Percentiles rank a stretch among this genome's conserved stretches.
Evolutionary conservation across 1,140 invertebrate species (phyloP).

Genomic region (Propsilocerus akamusi): DNA sequence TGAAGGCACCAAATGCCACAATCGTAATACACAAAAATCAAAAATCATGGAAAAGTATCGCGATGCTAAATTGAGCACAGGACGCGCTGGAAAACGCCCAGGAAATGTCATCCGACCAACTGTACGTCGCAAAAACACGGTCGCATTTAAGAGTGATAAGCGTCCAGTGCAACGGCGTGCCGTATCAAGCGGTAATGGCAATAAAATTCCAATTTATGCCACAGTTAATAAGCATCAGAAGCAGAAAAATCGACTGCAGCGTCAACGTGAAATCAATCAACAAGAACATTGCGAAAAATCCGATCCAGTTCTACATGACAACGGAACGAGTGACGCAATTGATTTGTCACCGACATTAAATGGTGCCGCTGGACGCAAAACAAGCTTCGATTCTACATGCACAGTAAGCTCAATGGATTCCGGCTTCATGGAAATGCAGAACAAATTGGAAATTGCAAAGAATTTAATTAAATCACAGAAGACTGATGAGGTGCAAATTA

Average conservation of each 20-base stretch:
- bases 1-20: conserved; percentile 8
- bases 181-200: neutral
- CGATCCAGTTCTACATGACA: no score
- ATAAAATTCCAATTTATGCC: neutral
- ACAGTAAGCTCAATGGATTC: conserved; percentile 24
- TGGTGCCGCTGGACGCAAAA: conserved; percentile 12
- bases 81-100: neutral
- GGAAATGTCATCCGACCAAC: neutral
- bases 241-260: neutral
- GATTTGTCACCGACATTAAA: neutral
- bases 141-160: neutral
- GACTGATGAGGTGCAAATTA: neutral
- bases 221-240: neutral
- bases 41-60: conserved; percentile 5
- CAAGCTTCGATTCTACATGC: conserved; percentile 24
- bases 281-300: no score
- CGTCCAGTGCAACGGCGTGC: neutral
- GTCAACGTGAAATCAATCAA: neutral
- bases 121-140: neutral
- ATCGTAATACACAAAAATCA: conserved; percentile 6
- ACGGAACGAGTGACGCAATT: neutral
- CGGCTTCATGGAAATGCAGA: conserved; percentile 24
- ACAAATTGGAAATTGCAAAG: conserved; percentile 5
- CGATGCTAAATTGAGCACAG: neutral
- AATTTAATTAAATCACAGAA: neutral